Evolutionary conservation across 2,113 vertebrate genomes (phyloP).

Genomic region (Mola mola): DNA sequence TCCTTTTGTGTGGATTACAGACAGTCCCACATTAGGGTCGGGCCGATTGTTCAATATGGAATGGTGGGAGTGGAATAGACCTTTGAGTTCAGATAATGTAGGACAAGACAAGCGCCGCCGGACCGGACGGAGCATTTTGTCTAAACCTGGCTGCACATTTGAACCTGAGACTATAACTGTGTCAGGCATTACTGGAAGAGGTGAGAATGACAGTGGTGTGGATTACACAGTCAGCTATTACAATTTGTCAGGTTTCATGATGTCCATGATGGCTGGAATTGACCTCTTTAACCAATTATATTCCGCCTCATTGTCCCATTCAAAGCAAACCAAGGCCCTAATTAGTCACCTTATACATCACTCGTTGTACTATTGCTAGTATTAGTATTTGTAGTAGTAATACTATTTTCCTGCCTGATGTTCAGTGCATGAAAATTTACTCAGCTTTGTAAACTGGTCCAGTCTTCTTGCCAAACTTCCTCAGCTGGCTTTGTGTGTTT

Average conservation of each 20-base stretch:
- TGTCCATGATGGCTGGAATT: slow-evolving; percentile 74
- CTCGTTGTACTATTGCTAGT: too few relatives aligned
- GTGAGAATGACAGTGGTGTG: slow-evolving; percentile 67
- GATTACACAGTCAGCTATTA: slow-evolving; percentile 77
- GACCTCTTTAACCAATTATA: slow-evolving; percentile 73
- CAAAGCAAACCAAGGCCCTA: slow-evolving; percentile 50
- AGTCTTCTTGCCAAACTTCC: too few relatives aligned
- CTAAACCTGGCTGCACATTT: slow-evolving; percentile 67
- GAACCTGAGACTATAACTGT: slow-evolving; percentile 73
- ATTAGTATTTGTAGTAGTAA: too few relatives aligned
- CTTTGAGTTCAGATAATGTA: slow-evolving; percentile 86
- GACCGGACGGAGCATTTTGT: slow-evolving; percentile 75
- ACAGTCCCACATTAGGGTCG: slow-evolving; percentile 78
- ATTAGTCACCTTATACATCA: slow-evolving; percentile 49
- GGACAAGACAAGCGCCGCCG: slow-evolving; percentile 76
- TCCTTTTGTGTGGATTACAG: slow-evolving; percentile 81
- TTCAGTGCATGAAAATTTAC: too few relatives aligned
- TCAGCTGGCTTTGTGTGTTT: too few relatives aligned
- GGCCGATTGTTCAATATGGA: slow-evolving; percentile 77
- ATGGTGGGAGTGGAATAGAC: slow-evolving; percentile 78
- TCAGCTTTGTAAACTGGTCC: too few relatives aligned
- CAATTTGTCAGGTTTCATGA: slow-evolving; percentile 81
- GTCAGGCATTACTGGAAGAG: slow-evolving; percentile 58
- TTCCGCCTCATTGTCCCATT: slow-evolving; percentile 63
- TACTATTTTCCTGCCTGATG: too few relatives aligned